These are phyloP conservation scores for Rhingia rostrata DNA, from an alignment of 2,888 invertebrate species.

Conservation along the genomic window DNA sequence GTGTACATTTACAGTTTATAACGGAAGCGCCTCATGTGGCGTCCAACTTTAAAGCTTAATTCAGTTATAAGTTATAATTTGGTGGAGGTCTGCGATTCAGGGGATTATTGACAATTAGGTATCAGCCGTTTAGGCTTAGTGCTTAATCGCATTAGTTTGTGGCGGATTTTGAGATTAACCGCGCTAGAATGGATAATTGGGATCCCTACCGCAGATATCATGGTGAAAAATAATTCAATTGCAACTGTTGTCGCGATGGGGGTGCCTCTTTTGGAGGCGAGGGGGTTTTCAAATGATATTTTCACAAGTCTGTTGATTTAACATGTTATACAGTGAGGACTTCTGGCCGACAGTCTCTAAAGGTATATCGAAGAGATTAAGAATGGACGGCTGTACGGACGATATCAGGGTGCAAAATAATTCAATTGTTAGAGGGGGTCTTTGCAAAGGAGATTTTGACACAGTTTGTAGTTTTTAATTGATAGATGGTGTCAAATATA, in stretches of 20 bases:
- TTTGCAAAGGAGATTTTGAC: too few species aligned
- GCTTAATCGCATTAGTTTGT: slow-evolving; percentile 61
- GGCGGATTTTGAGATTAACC: slow-evolving; percentile 58
- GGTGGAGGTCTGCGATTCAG: neutral
- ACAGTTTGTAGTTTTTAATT: too few species aligned
- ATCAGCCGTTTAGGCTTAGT: slow-evolving; percentile 49
- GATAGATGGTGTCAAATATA: too few species aligned
- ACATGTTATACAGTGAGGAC: too few species aligned
- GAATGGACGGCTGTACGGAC: too few species aligned
- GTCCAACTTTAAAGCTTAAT: slow-evolving; percentile 44
- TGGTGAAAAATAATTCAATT: slow-evolving; percentile 17
- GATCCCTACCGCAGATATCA: neutral
- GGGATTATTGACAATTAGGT: slow-evolving; percentile 43
- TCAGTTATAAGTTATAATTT: slow-evolving; percentile 22
- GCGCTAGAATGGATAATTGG: slow-evolving; percentile 25
- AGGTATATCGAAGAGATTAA: too few species aligned
- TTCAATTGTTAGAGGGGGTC: too few species aligned
- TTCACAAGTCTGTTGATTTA: too few species aligned
- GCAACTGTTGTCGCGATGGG: neutral
- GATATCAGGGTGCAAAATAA: too few species aligned
- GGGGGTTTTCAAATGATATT: too few species aligned
- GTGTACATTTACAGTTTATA: slow-evolving; percentile 1
- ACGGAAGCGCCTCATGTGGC: slow-evolving; percentile 1
- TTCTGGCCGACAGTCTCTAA: too few species aligned
- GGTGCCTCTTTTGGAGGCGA: too few species aligned